Evolutionary conservation across 2,888 invertebrate species (phyloP), one percentile per base, ranked within the genome.

Genomic region (Seira musarum): DNA sequence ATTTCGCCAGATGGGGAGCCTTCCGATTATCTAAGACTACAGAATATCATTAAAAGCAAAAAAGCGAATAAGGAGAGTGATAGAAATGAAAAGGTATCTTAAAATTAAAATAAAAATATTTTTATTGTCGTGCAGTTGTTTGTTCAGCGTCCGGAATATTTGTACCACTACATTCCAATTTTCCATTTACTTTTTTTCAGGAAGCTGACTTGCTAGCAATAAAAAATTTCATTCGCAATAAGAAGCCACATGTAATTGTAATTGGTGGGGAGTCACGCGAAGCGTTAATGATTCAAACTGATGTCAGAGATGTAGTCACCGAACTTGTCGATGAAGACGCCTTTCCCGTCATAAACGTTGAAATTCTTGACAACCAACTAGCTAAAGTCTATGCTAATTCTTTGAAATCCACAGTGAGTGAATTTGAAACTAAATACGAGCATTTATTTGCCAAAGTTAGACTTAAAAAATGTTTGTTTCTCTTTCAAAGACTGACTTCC

Each of bases 161-260:
- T n/a, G n/a, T n/a, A n/a, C n/a, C n/a, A n/a, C n/a, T n/a, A n/a
- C n/a, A n/a, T n/a, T n/a, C n/a, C n/a, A n/a, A n/a, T n/a, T n/a
- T n/a, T n/a, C n/a, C n/a, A n/a, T n/a, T n/a, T n/a, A n/a, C 19
- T 65, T 60, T 19, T 66, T 63, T 78, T 10, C 83, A 91, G 89
- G 91, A 93, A 87, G 90, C 92, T 0, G 95, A 95, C 88, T 87
- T 95, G 69, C 88, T 91, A 15, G 92, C 92, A 30, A 86, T 96
- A 60, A 92, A 91, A 83, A 93, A 96, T 86, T 98, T 99, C 87
- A 95, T 99, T 70, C 90, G 92, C 0, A 92, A 92, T 22, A 97
- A 97, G 89, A 96, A 96, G 87, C 99, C 99, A 0, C 99, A 99
- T 89, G 94, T 97, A 15, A 93, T 99, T 25, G 95, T 93, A 0